phyloP scores from a whole-genome alignment of 2,888 invertebrate genomes.

The Pegoplata infirma region DNA sequence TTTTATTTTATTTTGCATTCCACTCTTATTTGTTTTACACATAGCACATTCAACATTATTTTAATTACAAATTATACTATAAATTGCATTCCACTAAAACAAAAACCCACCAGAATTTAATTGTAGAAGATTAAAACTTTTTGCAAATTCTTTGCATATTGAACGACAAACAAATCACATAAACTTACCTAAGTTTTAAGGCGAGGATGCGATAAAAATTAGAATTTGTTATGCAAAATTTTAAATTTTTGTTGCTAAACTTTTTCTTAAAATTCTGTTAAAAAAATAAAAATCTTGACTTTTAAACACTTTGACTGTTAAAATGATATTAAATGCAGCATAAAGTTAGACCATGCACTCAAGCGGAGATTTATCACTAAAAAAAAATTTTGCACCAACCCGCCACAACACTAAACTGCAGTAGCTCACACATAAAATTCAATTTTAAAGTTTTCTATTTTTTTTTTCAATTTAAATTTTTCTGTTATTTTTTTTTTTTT shows the following conservation, averaged over 20 bases:
- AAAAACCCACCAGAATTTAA: background rate
- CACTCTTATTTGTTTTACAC: background rate
- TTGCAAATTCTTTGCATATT: background rate
- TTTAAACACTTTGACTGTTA: slow-evolving; percentile 55
- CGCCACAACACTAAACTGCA: background rate
- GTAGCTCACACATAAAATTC: background rate
- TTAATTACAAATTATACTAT: background rate
- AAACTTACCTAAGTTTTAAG: background rate
- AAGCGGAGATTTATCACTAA: slow-evolving; percentile 55
- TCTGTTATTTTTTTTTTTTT: no score
- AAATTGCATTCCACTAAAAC: background rate
- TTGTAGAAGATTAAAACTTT: background rate
- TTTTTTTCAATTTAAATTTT: no score
- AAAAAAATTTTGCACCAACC: slow-evolving; percentile 8
- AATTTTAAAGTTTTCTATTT: no score
- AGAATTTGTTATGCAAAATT: background rate
- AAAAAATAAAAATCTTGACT: slow-evolving; percentile 1
- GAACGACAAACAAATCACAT: background rate
- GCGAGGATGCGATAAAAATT: background rate
- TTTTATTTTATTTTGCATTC: no score
- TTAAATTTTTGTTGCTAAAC: background rate
- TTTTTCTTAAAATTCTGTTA: background rate
- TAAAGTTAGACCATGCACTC: slow-evolving; percentile 35
- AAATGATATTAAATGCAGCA: slow-evolving; percentile 45
- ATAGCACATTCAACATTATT: background rate